Conservation (phyloP, 2,888 invertebrate genomes). For the Melipona beecheii region DNA sequence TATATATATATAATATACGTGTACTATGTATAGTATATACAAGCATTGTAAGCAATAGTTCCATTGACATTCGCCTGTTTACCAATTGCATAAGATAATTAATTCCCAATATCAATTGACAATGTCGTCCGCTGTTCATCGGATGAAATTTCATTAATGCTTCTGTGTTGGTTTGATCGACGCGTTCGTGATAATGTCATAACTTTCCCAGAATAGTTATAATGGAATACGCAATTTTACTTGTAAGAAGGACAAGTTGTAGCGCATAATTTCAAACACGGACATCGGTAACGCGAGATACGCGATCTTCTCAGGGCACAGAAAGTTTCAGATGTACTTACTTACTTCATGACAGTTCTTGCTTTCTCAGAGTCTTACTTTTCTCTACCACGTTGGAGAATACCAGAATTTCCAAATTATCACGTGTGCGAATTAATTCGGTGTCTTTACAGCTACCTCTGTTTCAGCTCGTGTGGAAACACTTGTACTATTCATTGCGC, state of each 20-base stretch:
- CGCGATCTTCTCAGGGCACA: not conserved
- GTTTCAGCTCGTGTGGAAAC: too few species aligned
- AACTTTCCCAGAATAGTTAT: not conserved
- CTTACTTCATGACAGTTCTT: rapidly evolving
- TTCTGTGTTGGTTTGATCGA: slow-evolving; percentile 9
- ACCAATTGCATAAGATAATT: slow-evolving; percentile 49
- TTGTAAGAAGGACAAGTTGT: not conserved
- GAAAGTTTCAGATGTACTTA: not conserved
- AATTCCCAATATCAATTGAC: slow-evolving; percentile 50
- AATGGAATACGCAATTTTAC: not conserved
- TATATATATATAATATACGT: not conserved
- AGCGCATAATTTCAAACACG: not conserved
- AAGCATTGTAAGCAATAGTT: slow-evolving; percentile 18
- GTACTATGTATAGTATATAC: not conserved
- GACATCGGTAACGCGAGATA: not conserved
- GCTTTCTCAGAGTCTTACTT: too few species aligned
- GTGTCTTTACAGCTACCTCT: too few species aligned
- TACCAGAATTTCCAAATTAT: too few species aligned
- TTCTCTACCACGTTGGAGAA: too few species aligned
- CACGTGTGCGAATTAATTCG: too few species aligned
- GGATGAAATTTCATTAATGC: slow-evolving; percentile 44
- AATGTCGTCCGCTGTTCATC: slow-evolving; percentile 38
- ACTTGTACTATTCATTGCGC: not conserved
- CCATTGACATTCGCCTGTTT: slow-evolving; percentile 41
- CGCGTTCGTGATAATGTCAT: slow-evolving; percentile 21